Conservation (phyloP, 2,113 vertebrate genomes). For the Phylloscopus whistleri region DNA sequence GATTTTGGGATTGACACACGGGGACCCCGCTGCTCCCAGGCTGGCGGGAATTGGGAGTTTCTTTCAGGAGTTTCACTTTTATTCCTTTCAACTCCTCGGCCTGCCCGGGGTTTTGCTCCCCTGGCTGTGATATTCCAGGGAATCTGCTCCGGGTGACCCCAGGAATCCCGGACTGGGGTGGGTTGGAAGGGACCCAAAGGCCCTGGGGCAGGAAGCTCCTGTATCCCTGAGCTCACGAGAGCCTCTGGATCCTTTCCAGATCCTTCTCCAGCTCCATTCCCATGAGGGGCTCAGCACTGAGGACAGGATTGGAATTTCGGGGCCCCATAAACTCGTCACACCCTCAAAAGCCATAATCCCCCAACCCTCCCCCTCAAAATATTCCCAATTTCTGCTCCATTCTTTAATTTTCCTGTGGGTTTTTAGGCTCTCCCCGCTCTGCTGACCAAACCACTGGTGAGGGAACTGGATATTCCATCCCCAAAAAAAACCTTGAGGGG, state of each 20-base stretch:
- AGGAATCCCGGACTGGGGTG: not conserved
- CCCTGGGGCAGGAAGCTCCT: not conserved
- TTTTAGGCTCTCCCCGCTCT: not conserved
- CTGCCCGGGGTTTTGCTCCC: not conserved
- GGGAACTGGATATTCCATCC: not conserved
- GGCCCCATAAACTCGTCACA: not conserved
- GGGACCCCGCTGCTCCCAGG: not conserved
- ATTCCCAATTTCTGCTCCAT: not conserved
- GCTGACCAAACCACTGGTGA: fast-evolving
- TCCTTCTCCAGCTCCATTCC: not conserved
- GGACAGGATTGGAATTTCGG: not conserved
- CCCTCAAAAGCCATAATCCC: not conserved
- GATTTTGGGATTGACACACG: not conserved
- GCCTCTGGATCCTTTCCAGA: not conserved
- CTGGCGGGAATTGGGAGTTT: not conserved
- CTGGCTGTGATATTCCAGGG: not conserved
- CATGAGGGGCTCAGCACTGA: not conserved
- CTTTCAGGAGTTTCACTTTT: constrained; percentile 20
- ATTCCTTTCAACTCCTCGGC: not conserved
- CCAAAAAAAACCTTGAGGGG: not conserved
- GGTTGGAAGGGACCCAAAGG: not conserved
- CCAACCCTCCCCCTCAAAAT: not conserved
- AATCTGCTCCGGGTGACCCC: not conserved
- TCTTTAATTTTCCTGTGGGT: not conserved
- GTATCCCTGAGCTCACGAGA: not conserved